phyloP scores from a whole-genome alignment of 2,797 vertebrate species.

The Paratrypauchen microcephalus region DNA sequence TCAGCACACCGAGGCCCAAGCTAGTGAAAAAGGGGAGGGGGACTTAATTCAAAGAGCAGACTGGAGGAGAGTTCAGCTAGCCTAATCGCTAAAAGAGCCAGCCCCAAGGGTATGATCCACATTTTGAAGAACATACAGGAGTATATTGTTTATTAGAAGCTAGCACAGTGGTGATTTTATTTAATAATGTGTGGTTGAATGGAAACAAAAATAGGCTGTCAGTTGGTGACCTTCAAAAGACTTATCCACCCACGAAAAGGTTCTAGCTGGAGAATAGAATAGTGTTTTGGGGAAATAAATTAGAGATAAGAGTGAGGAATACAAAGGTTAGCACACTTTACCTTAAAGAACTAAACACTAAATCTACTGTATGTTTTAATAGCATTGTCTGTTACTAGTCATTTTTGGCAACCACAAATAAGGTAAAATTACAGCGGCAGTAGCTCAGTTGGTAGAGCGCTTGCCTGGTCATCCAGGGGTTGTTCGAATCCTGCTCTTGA shows the following conservation, averaged over 20 bases:
- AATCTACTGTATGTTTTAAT: no score
- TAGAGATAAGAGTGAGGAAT: no score
- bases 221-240: conserved; percentile 36
- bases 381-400: no score
- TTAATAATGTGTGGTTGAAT: conserved; percentile 35
- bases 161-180: conserved; percentile 44
- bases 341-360: no score
- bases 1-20: conserved; percentile 47
- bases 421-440: no score
- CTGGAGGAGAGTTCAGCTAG: conserved; percentile 61
- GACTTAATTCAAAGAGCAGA: conserved; percentile 71
- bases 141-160: conserved; percentile 48
- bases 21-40: conserved; percentile 50
- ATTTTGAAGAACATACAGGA: conserved; percentile 61
- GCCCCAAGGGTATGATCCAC: conserved; percentile 52
- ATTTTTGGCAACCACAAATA: no score
- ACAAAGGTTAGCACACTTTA: no score
- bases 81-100: conserved; percentile 68
- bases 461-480: no score
- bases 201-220: conserved; percentile 35
- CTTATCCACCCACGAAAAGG: conserved; percentile 44
- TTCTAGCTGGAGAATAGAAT: conserved; percentile 3
- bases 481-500: no score
- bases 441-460: no score
- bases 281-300: neutral